Evolutionary conservation across 2,888 invertebrate species (phyloP), one percentile per base, ranked within the genome.

Genomic region (Oscheius myriophilus): DNA sequence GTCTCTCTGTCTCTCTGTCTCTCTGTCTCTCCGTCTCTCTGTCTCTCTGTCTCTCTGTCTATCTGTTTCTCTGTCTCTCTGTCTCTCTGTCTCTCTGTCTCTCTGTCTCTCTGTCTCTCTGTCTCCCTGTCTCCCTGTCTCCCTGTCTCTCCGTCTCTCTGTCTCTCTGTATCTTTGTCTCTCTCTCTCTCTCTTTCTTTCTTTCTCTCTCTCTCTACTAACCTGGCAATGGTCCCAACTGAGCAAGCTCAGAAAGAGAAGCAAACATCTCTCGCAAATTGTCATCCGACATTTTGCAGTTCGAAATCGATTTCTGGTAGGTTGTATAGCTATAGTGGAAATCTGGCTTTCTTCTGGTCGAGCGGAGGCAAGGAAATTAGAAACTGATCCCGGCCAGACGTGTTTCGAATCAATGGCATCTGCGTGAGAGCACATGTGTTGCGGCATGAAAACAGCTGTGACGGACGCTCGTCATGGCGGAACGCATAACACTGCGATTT

Each of bases 181-280:
- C 33, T 33, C 33, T 33, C 33, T 33, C 33, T 33, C 33, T 33
- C 33, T 33, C 33, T 33, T 9, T 33, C 33, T 33, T 9, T 33
- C 33, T 33, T 9, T 33, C 33, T 33, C 33, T 33, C 33, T 33
- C 33, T 33, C 33, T 33, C 33, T 33, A 33, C 33, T 33, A 33
- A 76, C 79, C 79, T 46, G 79, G 79, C 54, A 79, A 69, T 14
- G 73, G 73, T 43, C 79, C 79, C 53, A 76, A 72, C 59, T 76
- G 76, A 12, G 75, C 72, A 45, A 79, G 63, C n/a, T 71, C 75
- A 11, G 76, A 72, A 23, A 79, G 69, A 1, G 79, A 79, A 12
- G 76, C 65, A 55, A 79, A 79, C 33, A 79, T 62, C 54, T 68
- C 72, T 52, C 79, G 69, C 16, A 79, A 63, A 52, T 76, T 73